A percentile compares a stretch with the other conserved stretches of the same genome.
Conservation (phyloP, 1,140 invertebrate genomes). For the Scylla paramamosain region DNA sequence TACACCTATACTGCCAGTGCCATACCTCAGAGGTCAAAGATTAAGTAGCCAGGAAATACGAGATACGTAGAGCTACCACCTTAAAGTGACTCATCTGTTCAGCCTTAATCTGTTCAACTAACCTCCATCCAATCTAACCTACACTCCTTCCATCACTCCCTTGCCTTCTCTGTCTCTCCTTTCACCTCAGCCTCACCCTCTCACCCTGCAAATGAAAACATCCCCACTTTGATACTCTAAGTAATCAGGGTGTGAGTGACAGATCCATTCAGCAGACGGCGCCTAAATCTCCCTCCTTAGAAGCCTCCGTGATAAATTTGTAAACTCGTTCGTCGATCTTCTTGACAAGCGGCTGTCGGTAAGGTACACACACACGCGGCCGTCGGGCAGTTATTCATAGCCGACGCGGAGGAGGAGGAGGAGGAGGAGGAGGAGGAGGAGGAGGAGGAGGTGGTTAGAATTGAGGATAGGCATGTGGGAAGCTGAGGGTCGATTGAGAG, state of each 20-base stretch:
- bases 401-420: not conserved
- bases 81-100: no score
- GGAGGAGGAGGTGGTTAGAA: no score
- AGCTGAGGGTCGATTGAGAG: no score
- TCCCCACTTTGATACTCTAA: not conserved
- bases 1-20: no score
- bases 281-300: not conserved
- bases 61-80: no score
- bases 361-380: not conserved
- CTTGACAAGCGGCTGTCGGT: not conserved
- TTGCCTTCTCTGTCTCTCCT: not conserved
- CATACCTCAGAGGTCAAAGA: no score
- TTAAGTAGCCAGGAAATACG: no score
- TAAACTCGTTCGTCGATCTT: not conserved
- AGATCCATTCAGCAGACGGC: constrained; percentile 7
- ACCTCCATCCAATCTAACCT: not conserved
- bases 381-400: not conserved
- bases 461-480: no score
- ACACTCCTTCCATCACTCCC: not conserved
- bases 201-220: not conserved
- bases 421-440: no score
- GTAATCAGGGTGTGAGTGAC: not conserved
- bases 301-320: not conserved
- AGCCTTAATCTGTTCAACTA: not conserved
- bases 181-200: not conserved